A percentile compares a stretch with the other conserved stretches of the same genome.
Evolutionary conservation across 1,140 invertebrate species (phyloP).

Genomic region (Drosophila tropicalis): DNA sequence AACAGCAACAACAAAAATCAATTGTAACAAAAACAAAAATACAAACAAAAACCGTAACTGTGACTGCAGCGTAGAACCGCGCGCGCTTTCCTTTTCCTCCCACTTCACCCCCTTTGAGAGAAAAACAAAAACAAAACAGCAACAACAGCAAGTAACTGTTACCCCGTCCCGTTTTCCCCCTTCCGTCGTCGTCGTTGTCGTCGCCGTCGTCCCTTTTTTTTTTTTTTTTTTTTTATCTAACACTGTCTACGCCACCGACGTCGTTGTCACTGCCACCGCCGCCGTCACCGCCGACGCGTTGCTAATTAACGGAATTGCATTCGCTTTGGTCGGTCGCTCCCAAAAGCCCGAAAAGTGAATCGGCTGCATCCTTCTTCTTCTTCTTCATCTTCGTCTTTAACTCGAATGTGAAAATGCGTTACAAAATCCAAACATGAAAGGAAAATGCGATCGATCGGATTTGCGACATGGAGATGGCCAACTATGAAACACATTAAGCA

Average conservation of each 20-base stretch:
- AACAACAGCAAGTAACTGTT: background rate
- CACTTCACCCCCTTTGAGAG: background rate
- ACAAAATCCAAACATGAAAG: constrained; percentile 7
- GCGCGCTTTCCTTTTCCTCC: constrained; percentile 39
- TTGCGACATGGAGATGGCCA: background rate
- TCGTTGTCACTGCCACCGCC: constrained; percentile 11
- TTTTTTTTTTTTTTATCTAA: constrained; percentile 4
- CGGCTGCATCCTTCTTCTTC: constrained; percentile 18
- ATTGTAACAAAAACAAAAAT: constrained; percentile 42
- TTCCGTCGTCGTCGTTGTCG: background rate
- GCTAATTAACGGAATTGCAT: constrained; percentile 60
- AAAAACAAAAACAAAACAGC: background rate
- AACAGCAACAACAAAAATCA: constrained; percentile 51
- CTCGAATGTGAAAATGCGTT: constrained; percentile 1
- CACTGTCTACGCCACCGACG: constrained; percentile 1
- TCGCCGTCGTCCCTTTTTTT: constrained; percentile 8
- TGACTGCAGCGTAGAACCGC: constrained; percentile 55
- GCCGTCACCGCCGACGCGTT: constrained; percentile 23
- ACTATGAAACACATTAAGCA: background rate
- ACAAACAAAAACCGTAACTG: constrained; percentile 51
- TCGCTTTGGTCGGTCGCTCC: constrained; percentile 4
- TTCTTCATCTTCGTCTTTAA: background rate
- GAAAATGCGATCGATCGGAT: background rate
- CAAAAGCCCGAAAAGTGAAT: constrained; percentile 13
- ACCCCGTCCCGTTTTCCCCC: background rate